Evolutionary conservation across 2,888 invertebrate species (phyloP), one percentile per base, ranked within the genome.

Genomic region (Norana najaformis): DNA sequence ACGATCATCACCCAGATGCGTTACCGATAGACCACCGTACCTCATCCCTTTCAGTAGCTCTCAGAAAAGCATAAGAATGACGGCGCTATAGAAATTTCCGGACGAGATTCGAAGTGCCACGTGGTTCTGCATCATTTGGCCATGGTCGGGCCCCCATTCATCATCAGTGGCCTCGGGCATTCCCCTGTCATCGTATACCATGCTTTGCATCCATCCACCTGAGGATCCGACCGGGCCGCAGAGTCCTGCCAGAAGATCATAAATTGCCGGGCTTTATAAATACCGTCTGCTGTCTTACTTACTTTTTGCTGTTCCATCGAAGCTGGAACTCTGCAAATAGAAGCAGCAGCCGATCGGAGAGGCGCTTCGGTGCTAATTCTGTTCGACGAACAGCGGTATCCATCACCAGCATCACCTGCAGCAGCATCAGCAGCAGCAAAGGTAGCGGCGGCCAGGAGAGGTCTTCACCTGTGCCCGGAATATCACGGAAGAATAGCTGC

Each of bases 241-340:
- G 11, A 8, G 11, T 69, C 69, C 69, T 69, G 16, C 69, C n/a
- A 11, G 1, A 18, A 4, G 23, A 8, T 39, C n/a, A 35, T 41
- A 39, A 83, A 30, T 41, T 47, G 30, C 39, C 39, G 39, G 38
- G 23, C 34, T 88, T 35, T 37, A 69, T 39, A 83, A n/a, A 83
- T 37, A 36, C 53, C 89, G 41, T 69, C 37, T 89, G 34, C 23
- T 3, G 23, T 37, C 47, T 37, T 47, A 53, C n/a, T 34, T 41
- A 38, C 41, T 34, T 41, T 13, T n/a, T 35, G 34, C 88, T 88
- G 8, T 38, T 23, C 88, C 36, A 23, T 37, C 69, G 69, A 69
- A n/a, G 69, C 69, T 69, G 69, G 69, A 69, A 69, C 69, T 69
- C 69, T 69, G 69, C 69, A 69, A 69, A 69, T 69, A 69, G 69